Evolutionary conservation across 2,888 invertebrate genomes (phyloP), one percentile per base, ranked within the genome.

Genomic region (Agonopterix subpropinquella): DNA sequence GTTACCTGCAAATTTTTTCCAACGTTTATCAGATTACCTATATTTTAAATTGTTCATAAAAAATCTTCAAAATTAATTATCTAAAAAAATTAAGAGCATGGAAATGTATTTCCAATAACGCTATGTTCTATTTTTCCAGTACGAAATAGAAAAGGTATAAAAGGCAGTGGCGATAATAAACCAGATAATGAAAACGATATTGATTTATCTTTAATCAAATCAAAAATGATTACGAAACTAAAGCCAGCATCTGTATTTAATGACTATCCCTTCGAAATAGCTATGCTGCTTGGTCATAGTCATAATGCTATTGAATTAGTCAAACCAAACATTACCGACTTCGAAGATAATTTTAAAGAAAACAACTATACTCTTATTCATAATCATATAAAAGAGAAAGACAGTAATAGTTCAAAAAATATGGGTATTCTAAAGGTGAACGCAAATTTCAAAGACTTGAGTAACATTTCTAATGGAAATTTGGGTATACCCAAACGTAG

Each of bases 261-360:
- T n/a, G 76, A 79, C n/a, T 76, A 77, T 13, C 82, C 83, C 1
- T 74, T 77, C 35, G 77, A 80, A 59, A 67, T 83, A 0, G 70
- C 81, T 7, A 59, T 76, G 13, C 47, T 81, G 10, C 50, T 79
- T 1, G 70, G 62, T 11, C 63, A 59, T 18, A 65, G 62, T 11
- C 63, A 59, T 18, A 65, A 39, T 39, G 10, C 3, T 39, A n/a
- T 39, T 39, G n/a, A 39, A 9, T 9, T n/a, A 39, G 39, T 5
- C 39, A 39, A 39, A n/a, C 9, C 39, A n/a, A 39, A 39, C n/a
- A n/a, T n/a, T 9, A 39, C 39, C n/a, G 39, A 39, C 28, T 5
- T 1, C 28, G 28, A 28, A 28, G 28, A 28, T 28, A 28, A 28
- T 5, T 4, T 28, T 5, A 28, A 28, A 28, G 28, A 28, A 28